Evolutionary conservation across 2,888 invertebrate species (phyloP).

Genomic region (Physocephala rufipes): DNA sequence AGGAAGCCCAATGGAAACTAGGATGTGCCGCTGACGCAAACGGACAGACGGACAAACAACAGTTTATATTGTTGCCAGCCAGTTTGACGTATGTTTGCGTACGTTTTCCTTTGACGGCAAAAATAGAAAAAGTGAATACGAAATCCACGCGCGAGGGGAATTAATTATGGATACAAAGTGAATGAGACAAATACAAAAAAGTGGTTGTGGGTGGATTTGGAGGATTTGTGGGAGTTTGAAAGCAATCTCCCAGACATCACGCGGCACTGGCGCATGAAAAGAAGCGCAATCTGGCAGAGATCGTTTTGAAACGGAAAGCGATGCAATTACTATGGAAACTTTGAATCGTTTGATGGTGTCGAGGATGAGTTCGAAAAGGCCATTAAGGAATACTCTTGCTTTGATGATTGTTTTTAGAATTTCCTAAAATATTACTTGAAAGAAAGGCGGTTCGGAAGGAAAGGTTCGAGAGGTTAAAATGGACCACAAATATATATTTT

Average conservation of each 20-base stretch:
- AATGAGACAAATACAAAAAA: not conserved
- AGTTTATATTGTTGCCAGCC: conserved; percentile 17
- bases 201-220: not conserved
- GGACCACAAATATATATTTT: too few species aligned
- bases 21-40: conserved; percentile 17
- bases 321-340: conserved; percentile 1
- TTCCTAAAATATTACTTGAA: not conserved
- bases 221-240: not conserved
- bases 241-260: not conserved
- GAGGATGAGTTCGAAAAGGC: not conserved
- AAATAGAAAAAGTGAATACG: conserved; percentile 17
- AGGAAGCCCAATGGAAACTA: conserved; percentile 3
- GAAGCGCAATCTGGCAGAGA: not conserved
- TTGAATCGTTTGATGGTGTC: not conserved
- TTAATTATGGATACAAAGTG: conserved; percentile 47
- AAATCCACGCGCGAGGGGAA: conserved; percentile 35
- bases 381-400: not conserved
- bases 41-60: not conserved
- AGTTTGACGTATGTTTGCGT: conserved; percentile 24
- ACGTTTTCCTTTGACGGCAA: too few species aligned
- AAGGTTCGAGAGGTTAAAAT: too few species aligned
- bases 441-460: not conserved
- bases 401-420: not conserved
- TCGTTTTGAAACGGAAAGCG: not conserved
- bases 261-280: not conserved